Evolutionary conservation across 2,797 vertebrate species (phyloP).

Genomic region (Fratercula arctica): DNA sequence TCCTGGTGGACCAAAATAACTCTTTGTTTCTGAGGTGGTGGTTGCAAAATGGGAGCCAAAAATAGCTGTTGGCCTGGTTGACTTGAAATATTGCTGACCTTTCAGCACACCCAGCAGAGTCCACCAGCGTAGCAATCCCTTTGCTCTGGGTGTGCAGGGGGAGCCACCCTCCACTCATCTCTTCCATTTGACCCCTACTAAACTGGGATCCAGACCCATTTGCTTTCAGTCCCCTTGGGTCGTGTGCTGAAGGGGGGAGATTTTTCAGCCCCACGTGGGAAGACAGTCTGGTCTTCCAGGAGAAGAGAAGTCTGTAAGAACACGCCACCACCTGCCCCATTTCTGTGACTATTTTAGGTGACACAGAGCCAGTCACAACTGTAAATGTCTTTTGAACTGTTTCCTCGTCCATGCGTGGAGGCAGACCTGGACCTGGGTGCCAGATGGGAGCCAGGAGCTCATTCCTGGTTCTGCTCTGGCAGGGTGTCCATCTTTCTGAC

Average conservation of each 20-base stretch:
- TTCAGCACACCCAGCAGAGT: constrained; percentile 48
- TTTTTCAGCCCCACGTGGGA: not conserved
- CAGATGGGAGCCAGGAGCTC: not conserved
- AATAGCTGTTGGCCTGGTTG: constrained; percentile 48
- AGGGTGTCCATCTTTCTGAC: not conserved
- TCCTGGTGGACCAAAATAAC: constrained; percentile 37
- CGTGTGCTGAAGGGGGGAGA: not conserved
- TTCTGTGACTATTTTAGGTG: not conserved
- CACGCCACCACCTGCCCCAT: not conserved
- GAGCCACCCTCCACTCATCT: not conserved
- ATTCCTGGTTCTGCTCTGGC: not conserved
- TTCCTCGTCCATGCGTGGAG: not conserved
- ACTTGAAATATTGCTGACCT: constrained; percentile 43
- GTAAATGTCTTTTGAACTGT: not conserved
- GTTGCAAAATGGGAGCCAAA: constrained; percentile 57
- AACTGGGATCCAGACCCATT: not conserved
- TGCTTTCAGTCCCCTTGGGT: not conserved
- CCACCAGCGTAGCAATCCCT: not conserved
- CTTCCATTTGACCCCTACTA: not conserved
- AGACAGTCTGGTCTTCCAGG: not conserved
- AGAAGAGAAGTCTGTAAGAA: not conserved
- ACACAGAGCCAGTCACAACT: not conserved
- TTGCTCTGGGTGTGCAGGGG: not conserved
- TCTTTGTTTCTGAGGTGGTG: constrained; percentile 46
- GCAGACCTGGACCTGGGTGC: not conserved